These are phyloP conservation scores for human DNA, from an alignment of 2,113 vertebrate species.

Conservation along the genomic window GRCh38 chr5:107102001-107102500, in stretches of 20 bases:
- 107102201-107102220: neutral
- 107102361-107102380: neutral
- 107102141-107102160: neutral
- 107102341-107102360: neutral
- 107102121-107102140: neutral
- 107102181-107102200: neutral
- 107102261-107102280: neutral
- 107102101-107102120: slow-evolving; percentile 14
- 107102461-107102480: too few relatives aligned
- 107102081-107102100: neutral
- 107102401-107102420: neutral
- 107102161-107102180: neutral
- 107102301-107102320: neutral
- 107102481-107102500: neutral
- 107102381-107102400: neutral
- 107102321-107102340: neutral
- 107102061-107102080: neutral
- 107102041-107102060: neutral
- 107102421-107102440: neutral
- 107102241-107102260: neutral
- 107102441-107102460: neutral
- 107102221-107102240: neutral
- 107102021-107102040: neutral
- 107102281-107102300: neutral
- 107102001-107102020: neutral